Evolutionary conservation across 2,113 vertebrate genomes (phyloP).

Genomic region (Mastomys coucha): DNA sequence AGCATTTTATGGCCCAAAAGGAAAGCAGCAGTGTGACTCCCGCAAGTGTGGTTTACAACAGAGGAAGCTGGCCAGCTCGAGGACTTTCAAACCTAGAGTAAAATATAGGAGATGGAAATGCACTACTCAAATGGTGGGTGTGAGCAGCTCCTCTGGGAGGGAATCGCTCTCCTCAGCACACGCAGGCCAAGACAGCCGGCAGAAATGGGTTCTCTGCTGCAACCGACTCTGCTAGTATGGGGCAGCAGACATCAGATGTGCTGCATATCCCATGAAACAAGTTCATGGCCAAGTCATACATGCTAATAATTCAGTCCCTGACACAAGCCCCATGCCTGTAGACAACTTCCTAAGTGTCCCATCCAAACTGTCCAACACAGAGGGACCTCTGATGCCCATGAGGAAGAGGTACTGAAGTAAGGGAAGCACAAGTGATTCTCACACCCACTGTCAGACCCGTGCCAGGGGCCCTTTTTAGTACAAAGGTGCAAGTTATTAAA

Average conservation of each 20-base stretch:
- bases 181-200: neutral
- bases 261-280: neutral
- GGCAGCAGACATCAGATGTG: neutral
- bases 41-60: constrained; percentile 55
- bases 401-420: neutral
- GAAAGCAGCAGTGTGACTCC: neutral
- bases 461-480: neutral
- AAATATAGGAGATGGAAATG: constrained; percentile 7
- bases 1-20: neutral
- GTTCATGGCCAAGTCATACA: neutral
- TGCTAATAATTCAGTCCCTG: neutral
- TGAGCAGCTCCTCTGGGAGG: constrained; percentile 3
- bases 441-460: neutral
- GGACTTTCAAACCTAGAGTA: constrained; percentile 47
- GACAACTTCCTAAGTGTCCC: neutral
- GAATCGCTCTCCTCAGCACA: neutral
- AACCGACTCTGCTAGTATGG: neutral
- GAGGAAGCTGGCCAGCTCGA: constrained; percentile 6
- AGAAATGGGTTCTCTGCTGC: neutral
- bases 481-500: neutral
- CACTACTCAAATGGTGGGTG: neutral
- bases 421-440: neutral
- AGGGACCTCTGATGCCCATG: neutral
- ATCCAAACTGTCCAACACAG: neutral
- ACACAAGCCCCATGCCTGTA: neutral